Base-by-base conservation (phyloP, 2,888 invertebrate genomes). In the Cheilosia scutellata region DNA sequence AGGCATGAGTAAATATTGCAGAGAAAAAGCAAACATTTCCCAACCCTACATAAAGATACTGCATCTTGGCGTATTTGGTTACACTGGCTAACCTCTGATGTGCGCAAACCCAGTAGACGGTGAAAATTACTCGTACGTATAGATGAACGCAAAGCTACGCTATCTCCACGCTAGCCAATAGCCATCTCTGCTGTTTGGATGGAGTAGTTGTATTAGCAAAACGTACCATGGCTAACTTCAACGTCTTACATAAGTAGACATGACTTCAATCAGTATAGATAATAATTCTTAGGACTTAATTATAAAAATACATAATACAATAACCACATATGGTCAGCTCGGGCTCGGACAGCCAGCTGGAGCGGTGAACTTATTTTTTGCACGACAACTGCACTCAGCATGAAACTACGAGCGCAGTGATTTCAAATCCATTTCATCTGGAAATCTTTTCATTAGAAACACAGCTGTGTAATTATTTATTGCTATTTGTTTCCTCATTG, bases 61-160 rank as follows among this genome's bases (percentile, higher is more conserved):
- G 42, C 72, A 60, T 74, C 83, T 83, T 33, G 49, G 33, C 63
- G 76, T 76, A 68, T 84, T 71, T 65, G 70, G 75, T 84, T 84
- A 75, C 79, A 75, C 70, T 51, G 79, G 70, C 70, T 75, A 84
- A 75, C 79, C 75, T 79, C 79, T 49, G 20, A 20, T 20, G 65
- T 65, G 65, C 51, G 65, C 70, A 65, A 75, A 58, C 53, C 49
- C 70, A 79, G 29, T 33, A 79, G 84, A 84, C 79, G 70, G 70
- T 79, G 79, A 84, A 79, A 79, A 77, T 71, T 66, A 20, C 55
- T 37, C 11, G 37, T 37, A 11, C 37, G 29, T 58, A 58, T 20
- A 72, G 57, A 37, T 25, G 47, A 7, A 27, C 25, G 16, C 47
- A 16, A 16, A 47, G 16, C 47, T 16, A 5, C 47, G 44, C n/a